Base-by-base conservation (phyloP, 1,140 invertebrate genomes). In the Saccostrea echinata region DNA sequence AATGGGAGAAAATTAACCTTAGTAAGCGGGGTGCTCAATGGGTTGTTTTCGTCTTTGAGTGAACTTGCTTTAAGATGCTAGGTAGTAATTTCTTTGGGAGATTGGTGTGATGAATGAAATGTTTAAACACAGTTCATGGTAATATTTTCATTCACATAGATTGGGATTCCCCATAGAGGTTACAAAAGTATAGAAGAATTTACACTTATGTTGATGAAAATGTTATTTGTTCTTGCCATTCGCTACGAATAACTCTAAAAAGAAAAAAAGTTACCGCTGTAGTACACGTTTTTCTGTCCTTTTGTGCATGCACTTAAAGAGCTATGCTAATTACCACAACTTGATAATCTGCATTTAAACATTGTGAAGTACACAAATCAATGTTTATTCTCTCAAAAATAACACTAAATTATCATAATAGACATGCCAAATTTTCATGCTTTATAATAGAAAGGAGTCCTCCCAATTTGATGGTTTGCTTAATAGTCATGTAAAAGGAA, bases 271-370 rank as follows among this genome's bases (percentile, higher is more conserved):
- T 21, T 2, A 64, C 24, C 9, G 4, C 2, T 24, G 4, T 30
- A 8, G 30, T 76, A 12, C 68, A 76, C 30, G 68, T 30, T 76
- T 30, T 76, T 27, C 30, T 33, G 68, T 76, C 68, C 24, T 33
- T 76, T 27, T 30, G 68, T 30, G 68, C 68, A 76, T 13, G 68
- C 68, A 76, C 68, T 33, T 33, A 13, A 24, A 33, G 8, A 76
- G 68, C 30, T 76, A 76, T 76, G 68, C 27, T 76, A 76, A 76
- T 76, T 76, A 76, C 24, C 68, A 76, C 27, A 30, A 76, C 27
- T 27, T 76, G 30, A 8, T 33, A 30, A 76, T 76, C 68, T 76
- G 68, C 68, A 76, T 76, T 76, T 76, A 76, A n/a, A 30, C 68
- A 76, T 30, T 76, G 68, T 30, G 13, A 76, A 76, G 68, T 76